Evolutionary conservation across 1,140 invertebrate species (phyloP).

Genomic region (Drosophila ercepeae): DNA sequence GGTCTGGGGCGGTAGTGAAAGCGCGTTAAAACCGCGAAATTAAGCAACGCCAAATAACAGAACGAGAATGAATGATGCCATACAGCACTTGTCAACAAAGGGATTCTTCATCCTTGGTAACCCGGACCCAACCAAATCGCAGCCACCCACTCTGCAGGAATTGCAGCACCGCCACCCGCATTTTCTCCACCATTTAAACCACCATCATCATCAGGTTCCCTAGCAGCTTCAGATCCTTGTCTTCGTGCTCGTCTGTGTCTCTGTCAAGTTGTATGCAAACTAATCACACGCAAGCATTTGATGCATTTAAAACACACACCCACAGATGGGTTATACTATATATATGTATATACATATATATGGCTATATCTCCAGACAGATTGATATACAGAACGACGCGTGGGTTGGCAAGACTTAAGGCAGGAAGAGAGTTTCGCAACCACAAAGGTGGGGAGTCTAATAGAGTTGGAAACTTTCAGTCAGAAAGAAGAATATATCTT

Average conservation of each 20-base stretch:
- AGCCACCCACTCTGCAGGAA: conserved; percentile 8
- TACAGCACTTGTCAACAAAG: conserved; percentile 57
- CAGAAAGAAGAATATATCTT: no score
- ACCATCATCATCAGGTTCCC: conserved; percentile 28
- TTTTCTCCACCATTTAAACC: not conserved
- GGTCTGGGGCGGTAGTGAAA: conserved; percentile 29
- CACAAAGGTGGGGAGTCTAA: not conserved
- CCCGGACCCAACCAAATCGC: conserved; percentile 28
- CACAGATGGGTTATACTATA: conserved; percentile 3
- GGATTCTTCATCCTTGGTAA: conserved; percentile 45
- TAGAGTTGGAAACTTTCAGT: not conserved
- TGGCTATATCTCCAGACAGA: not conserved
- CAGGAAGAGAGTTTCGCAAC: not conserved
- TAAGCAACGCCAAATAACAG: conserved; percentile 57
- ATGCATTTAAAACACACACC: conserved; percentile 74
- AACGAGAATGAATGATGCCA: conserved; percentile 48
- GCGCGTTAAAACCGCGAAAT: conserved; percentile 70
- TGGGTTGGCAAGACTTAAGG: not conserved
- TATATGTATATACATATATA: conserved; percentile 1
- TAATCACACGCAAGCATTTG: conserved; percentile 80
- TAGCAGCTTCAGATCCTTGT: conserved; percentile 19
- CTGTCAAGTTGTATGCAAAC: conserved; percentile 75
- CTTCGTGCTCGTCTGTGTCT: conserved; percentile 24
- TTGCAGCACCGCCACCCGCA: conserved; percentile 1
- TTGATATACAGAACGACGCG: conserved; percentile 10